A percentile compares a stretch with the other conserved stretches of the same genome.
These are phyloP conservation scores for Camelus bactrianus DNA, from an alignment of 2,113 vertebrate genomes.

Conservation along the genomic window DNA sequence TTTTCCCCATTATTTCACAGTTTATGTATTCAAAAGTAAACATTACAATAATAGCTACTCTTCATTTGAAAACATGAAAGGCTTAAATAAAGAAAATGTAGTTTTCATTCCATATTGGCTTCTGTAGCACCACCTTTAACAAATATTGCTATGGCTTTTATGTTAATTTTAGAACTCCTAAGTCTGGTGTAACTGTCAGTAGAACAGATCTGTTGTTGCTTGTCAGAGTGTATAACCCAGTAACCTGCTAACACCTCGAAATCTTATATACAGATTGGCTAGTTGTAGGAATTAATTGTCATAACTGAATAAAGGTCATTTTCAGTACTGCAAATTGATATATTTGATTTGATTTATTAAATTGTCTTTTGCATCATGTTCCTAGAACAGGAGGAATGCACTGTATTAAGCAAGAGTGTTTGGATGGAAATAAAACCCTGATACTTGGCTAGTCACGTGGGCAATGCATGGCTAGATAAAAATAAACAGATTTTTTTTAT, in stretches of 20 bases:
- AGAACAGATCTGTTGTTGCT: neutral
- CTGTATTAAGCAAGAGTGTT: neutral
- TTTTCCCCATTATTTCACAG: constrained; percentile 80
- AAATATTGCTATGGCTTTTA: constrained; percentile 47
- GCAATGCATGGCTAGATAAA: neutral
- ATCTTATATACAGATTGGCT: constrained; percentile 57
- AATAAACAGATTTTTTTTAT: neutral
- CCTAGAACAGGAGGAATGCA: constrained; percentile 18
- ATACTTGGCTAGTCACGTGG: neutral
- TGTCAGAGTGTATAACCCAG: neutral
- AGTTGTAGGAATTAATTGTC: constrained; percentile 56
- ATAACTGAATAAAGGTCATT: constrained; percentile 63
- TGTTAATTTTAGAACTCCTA: constrained; percentile 70
- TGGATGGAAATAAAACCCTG: neutral
- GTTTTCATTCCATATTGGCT: constrained; percentile 69
- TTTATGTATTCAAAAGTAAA: constrained; percentile 80
- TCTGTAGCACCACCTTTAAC: constrained; percentile 68
- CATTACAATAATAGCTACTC: constrained; percentile 67
- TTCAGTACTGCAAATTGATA: constrained; percentile 59
- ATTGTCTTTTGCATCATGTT: constrained; percentile 52
- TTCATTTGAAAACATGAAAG: constrained; percentile 62
- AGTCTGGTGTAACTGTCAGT: constrained; percentile 5
- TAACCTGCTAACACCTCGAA: constrained; percentile 61
- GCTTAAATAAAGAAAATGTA: constrained; percentile 68
- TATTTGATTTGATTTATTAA: constrained; percentile 47